These are phyloP conservation scores for Brachylomia viminalis DNA, from an alignment of 2,888 invertebrate species.

Conservation along the genomic window DNA sequence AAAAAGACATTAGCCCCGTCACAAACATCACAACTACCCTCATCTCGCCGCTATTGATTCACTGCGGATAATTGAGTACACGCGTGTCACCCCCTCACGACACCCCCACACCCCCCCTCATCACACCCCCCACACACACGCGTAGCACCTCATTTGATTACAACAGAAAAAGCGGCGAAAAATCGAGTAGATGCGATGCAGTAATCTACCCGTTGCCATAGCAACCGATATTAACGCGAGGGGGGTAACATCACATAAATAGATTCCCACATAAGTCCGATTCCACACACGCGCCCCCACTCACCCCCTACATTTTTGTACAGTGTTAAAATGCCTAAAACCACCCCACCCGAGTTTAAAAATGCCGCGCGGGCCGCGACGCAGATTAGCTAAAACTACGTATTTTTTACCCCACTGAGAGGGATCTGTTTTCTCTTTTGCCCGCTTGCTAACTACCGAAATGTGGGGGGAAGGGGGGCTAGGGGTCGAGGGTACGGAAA, in stretches of 20 bases:
- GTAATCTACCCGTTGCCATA: constrained; percentile 88
- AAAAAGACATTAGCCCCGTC: constrained; percentile 84
- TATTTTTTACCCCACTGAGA: constrained; percentile 90
- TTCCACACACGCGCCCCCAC: constrained; percentile 84
- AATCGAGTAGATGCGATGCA: constrained; percentile 89
- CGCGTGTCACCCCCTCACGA: constrained; percentile 83
- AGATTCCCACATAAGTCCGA: constrained; percentile 89
- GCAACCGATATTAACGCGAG: constrained; percentile 88
- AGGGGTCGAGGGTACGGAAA: constrained; percentile 79
- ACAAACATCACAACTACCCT: constrained; percentile 88
- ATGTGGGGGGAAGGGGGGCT: constrained; percentile 79
- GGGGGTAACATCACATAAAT: constrained; percentile 87
- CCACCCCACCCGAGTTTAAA: constrained; percentile 84
- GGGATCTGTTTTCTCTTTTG: constrained; percentile 70
- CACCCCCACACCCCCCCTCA: constrained; percentile 61
- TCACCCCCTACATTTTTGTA: constrained; percentile 86
- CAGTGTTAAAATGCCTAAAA: constrained; percentile 90
- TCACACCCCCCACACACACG: constrained; percentile 76
- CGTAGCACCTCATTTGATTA: constrained; percentile 90
- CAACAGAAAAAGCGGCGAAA: constrained; percentile 90
- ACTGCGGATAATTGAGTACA: constrained; percentile 91
- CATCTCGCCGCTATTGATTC: constrained; percentile 90
- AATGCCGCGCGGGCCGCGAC: constrained; percentile 81
- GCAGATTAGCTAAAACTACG: constrained; percentile 93
- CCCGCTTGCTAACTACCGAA: constrained; percentile 87